Evolutionary conservation across 2,797 vertebrate species (phyloP), one percentile per base, ranked within the genome.

Genomic region (Phrynocephalus vlangalii): DNA sequence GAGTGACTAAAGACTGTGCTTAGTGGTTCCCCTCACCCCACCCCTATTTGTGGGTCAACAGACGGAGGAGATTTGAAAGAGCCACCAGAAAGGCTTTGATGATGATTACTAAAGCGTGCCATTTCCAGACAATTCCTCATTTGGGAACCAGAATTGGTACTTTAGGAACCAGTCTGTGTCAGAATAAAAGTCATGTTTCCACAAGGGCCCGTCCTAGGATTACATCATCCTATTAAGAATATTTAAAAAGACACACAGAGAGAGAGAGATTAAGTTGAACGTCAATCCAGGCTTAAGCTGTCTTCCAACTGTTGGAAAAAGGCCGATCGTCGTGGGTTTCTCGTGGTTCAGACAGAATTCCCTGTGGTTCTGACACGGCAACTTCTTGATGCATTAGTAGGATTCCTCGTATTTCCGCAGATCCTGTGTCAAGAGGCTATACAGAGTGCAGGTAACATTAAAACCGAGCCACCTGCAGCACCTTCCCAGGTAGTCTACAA

Each of bases 181-280:
- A 50, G 1, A 75, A 13, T n/a, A 72, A 52, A 84, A 94, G 75
- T 73, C 73, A 89, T 94, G 92, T 93, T 94, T 94, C 84, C 91
- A 28, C 67, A 82, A 87, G 88, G 30, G 86, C 79, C 28, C 84
- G 79, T 89, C 89, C 60, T 0, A 78, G 71, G 90, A 73, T 94
- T 89, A 91, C 92, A 84, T 94, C 94, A 95, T 7, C 26, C 0
- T 94, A 92, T 91, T 89, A 18, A 90, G 91, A 92, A 94, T 81
- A 88, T 84, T 1, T 90, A 79, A 70, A 73, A 85, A 89, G 89
- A 44, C 0, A 38, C 2, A 44, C 0, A 90, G 82, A 91, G 33
- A 3, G 9, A 33, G 15, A 50, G 75, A 79, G 33, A 38, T 44
- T 85, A 72, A 83, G 9, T 56, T 56, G 38, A 44, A 85, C 82